phyloP scores from a whole-genome alignment of 2,113 vertebrate genomes.

The Apeltes quadracus region DNA sequence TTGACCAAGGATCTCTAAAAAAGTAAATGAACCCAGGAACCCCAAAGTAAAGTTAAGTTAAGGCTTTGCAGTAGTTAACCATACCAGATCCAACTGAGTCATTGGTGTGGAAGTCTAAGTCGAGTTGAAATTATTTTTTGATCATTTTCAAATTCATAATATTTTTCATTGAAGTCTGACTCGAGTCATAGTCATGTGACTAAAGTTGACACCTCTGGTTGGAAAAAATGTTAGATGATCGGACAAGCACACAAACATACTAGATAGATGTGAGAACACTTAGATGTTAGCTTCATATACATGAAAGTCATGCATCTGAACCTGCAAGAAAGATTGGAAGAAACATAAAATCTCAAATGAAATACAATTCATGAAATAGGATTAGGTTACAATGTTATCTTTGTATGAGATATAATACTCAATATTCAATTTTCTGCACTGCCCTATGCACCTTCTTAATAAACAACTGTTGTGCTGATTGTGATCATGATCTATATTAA shows the following conservation, averaged over 20 bases:
- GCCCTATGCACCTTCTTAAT: not conserved
- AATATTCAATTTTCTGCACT: not conserved
- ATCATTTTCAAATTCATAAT: too few species aligned
- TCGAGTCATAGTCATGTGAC: not conserved
- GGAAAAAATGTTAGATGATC: not conserved
- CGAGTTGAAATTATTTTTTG: too few species aligned
- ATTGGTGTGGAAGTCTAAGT: too few species aligned
- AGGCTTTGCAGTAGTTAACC: too few species aligned
- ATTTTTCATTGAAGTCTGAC: too few species aligned
- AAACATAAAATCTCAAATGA: not conserved
- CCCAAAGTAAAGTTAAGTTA: too few species aligned
- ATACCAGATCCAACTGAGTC: too few species aligned
- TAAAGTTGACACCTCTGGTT: not conserved
- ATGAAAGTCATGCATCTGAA: conserved; percentile 89
- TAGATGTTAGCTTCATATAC: conserved; percentile 88
- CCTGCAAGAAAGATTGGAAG: conserved; percentile 51
- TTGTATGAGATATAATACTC: not conserved
- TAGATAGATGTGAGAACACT: conserved; percentile 72
- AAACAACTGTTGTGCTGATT: not conserved
- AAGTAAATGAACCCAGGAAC: too few species aligned
- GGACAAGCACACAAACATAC: not conserved
- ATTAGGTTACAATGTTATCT: not conserved
- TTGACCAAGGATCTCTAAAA: too few species aligned
- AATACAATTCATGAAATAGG: not conserved
- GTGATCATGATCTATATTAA: not conserved